phyloP scores from a whole-genome alignment of 2,113 vertebrate genomes.

The Eulacestoma nigropectus region DNA sequence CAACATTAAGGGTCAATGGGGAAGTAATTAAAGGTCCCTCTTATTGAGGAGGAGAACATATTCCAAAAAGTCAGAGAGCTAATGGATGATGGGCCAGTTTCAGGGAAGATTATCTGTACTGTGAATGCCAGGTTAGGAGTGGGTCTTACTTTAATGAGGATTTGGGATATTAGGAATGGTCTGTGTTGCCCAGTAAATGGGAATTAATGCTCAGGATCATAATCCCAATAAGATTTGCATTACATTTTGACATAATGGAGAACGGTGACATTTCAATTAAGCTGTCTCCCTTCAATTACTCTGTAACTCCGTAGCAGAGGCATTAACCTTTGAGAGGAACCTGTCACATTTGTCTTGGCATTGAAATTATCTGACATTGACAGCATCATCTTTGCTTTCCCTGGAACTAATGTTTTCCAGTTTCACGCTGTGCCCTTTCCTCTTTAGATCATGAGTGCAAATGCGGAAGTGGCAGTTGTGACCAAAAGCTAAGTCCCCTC shows the following conservation, averaged over 20 bases:
- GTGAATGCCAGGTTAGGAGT: slow-evolving; percentile 6
- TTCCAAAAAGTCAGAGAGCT: not conserved
- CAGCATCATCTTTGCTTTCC: slow-evolving; percentile 53
- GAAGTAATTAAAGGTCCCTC: not conserved
- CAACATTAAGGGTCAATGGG: not conserved
- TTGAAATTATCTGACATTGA: slow-evolving; percentile 46
- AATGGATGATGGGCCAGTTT: not conserved
- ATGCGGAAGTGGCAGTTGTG: slow-evolving; percentile 11
- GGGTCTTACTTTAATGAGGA: slow-evolving; percentile 23
- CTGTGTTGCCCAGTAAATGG: not conserved
- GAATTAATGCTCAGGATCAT: slow-evolving; percentile 45
- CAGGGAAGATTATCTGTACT: not conserved
- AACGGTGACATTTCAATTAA: slow-evolving; percentile 62
- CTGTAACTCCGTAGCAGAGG: not conserved
- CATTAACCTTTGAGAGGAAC: slow-evolving; percentile 58
- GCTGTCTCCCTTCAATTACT: not conserved
- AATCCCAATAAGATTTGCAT: slow-evolving; percentile 50
- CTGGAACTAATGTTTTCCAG: slow-evolving; percentile 17
- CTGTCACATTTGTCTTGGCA: slow-evolving; percentile 42
- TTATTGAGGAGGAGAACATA: not conserved
- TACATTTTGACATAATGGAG: slow-evolving; percentile 46
- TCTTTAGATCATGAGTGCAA: not conserved
- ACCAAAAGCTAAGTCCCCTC: not conserved
- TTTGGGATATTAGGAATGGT: slow-evolving; percentile 15
- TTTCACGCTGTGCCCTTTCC: not conserved